Evolutionary conservation across 2,113 vertebrate species (phyloP).

Genomic region (Stomatorhinus ivindoensis): DNA sequence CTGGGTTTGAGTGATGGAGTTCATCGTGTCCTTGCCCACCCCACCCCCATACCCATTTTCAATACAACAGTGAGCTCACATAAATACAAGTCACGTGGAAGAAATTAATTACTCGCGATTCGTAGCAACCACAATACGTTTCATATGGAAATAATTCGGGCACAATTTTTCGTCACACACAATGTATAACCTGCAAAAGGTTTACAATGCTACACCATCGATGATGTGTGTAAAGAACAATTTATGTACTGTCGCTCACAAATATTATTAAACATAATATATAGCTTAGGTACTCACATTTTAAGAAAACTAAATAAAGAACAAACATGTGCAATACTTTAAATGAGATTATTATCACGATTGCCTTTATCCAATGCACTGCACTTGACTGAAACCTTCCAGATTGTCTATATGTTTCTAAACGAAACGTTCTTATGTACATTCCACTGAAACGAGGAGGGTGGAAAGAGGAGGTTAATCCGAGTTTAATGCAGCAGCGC

Average conservation of each 20-base stretch:
- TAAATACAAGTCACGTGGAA: not conserved
- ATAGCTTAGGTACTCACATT: not conserved
- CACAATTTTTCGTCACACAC: not conserved
- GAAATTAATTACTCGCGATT: conserved; percentile 4
- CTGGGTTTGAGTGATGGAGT: not conserved
- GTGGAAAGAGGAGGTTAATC: conserved; percentile 86
- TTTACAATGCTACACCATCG: not conserved
- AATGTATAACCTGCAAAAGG: not conserved
- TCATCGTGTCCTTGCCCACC: not conserved
- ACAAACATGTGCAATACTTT: not conserved
- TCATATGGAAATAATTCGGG: not conserved
- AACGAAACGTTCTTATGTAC: conserved; percentile 71
- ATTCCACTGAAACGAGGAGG: conserved; percentile 77
- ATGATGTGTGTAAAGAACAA: not conserved
- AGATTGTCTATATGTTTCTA: conserved; percentile 39
- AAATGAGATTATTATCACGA: conserved; percentile 4
- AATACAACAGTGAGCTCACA: not conserved
- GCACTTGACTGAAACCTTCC: conserved; percentile 23
- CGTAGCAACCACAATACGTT: not conserved
- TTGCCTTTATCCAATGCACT: not conserved
- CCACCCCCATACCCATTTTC: not conserved
- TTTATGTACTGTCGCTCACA: not conserved
- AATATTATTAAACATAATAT: not conserved
- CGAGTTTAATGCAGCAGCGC: conserved; percentile 91
- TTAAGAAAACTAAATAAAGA: not conserved